Base-by-base conservation (phyloP, 2,797 vertebrate species). In the Anabas testudineus region DNA sequence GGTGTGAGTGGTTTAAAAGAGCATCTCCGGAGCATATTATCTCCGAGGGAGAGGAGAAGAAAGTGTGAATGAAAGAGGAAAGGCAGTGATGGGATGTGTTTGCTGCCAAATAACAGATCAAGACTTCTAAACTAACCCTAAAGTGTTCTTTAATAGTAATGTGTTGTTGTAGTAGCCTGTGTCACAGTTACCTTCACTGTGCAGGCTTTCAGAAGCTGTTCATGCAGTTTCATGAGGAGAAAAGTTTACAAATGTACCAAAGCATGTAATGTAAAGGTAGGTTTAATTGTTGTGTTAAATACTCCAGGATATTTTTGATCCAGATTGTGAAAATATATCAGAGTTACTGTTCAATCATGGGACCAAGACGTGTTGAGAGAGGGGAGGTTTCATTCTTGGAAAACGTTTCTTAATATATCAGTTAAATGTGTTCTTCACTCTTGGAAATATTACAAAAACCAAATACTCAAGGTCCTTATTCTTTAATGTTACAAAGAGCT, bases 1-100 rank as follows among this genome's bases (percentile, higher is more conserved):
- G 97, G 98, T 88, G 80, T 0, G 97, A 99, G 77, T 99, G 97
- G 97, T 97, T 96, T 83, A 91, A 84, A 73, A 93, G 93, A 34
- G 96, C 96, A 0, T 88, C 94, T 0, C 91, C 95, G 0, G 94
- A 95, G 52, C 86, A 94, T 19, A 90, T 95, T 6, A 88, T 98
- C 77, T 94, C 96, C 0, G 95, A 95, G 82, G 55, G 83, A 56
- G 93, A 93, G 61, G 68, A 71, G 32, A 92, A 89, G 68, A 80
- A 88, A 37, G 48, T 47, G 52, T 90, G 76, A 91, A 43, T 1
- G 4, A 43, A 5, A 41, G 55, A 30, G 8, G n/a, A 51, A 22
- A 56, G 41, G 5, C 13, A 12, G 45, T 24, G 13, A 10, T 32
- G 18, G 14, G 43, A 32, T 34, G 37, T 28, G 41, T 32, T 42